Evolutionary conservation across 2,797 vertebrate genomes (phyloP), one percentile per base, ranked within the genome.

Genomic region (Spea hammondii): DNA sequence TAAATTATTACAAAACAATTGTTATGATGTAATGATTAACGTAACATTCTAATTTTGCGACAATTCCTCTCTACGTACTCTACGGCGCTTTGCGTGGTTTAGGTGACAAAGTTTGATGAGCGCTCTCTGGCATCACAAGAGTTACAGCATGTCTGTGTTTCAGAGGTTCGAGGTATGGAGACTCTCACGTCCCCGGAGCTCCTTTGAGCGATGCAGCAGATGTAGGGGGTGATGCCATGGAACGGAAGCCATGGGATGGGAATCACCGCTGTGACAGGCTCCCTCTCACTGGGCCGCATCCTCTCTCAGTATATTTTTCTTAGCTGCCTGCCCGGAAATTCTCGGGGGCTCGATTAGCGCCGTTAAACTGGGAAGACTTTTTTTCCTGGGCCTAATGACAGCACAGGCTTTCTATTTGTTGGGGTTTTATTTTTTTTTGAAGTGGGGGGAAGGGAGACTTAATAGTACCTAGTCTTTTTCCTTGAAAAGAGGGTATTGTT

Each of bases 231-330:
- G 88, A 86, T 88, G 87, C 87, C 68, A 84, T 65, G 83, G 83
- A 87, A 89, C 88, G 92, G 92, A 93, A 93, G 91, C 86, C 84
- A 88, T 47, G 84, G 81, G 88, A 85, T 85, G 88, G 88, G 88
- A 86, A 89, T 86, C 87, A 87, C 91, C 84, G 92, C 92, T 90
- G 91, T 74, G 89, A 84, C 45, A 85, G 91, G 87, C 90, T 65
- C 91, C 80, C 86, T 89, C 91, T 87, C 90, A 77, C 83, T 53
- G 88, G 83, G 86, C 91, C 86, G 92, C 90, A 94, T 93, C 92
- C 93, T 93, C 91, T 88, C 83, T 85, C 48, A 86, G 91, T 91
- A 88, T 94, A 92, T 94, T 94, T 94, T 92, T 94, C 90, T 94
- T 93, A 93, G 93, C 91, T 88, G 83, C 81, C 91, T 91, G 92